These are phyloP conservation scores for Oryzias woworae DNA, from an alignment of 2,113 vertebrate genomes.

Conservation along the genomic window DNA sequence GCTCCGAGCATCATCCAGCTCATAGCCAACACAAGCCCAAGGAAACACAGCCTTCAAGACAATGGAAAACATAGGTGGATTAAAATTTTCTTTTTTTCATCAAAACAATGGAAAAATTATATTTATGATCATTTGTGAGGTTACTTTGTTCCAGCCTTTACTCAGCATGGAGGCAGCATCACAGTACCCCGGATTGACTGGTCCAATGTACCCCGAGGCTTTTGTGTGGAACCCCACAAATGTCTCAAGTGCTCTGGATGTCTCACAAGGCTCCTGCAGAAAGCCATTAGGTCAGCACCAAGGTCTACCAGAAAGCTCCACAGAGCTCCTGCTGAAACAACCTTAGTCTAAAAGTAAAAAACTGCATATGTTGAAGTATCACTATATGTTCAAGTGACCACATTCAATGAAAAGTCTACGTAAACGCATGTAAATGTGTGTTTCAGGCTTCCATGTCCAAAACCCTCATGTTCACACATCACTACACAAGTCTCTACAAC, in stretches of 20 bases:
- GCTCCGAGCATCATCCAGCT: constrained; percentile 69
- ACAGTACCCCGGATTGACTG: constrained; percentile 79
- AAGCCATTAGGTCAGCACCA: not conserved
- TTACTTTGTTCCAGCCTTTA: constrained; percentile 80
- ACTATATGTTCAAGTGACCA: too few species aligned
- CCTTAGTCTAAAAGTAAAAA: too few species aligned
- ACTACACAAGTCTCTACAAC: too few species aligned
- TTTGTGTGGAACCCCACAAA: constrained; percentile 73
- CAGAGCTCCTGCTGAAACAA: too few species aligned
- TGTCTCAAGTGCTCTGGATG: constrained; percentile 72
- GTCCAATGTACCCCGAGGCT: constrained; percentile 78
- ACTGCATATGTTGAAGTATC: too few species aligned
- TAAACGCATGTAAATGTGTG: too few species aligned
- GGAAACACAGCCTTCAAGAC: constrained; percentile 71
- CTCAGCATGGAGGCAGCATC: constrained; percentile 80
- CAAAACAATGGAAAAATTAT: not conserved
- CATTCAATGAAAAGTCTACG: too few species aligned
- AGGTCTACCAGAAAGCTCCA: too few species aligned
- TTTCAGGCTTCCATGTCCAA: too few species aligned
- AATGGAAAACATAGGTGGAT: not conserved
- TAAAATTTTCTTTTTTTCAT: not conserved
- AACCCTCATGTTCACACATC: too few species aligned
- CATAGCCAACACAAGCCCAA: constrained; percentile 77
- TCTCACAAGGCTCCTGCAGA: constrained; percentile 78
- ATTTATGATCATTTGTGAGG: not conserved